A percentile compares a stretch with the other conserved stretches of the same genome.
Evolutionary conservation across 2,888 invertebrate species (phyloP).

Genomic region (Nomada hirtipes): DNA sequence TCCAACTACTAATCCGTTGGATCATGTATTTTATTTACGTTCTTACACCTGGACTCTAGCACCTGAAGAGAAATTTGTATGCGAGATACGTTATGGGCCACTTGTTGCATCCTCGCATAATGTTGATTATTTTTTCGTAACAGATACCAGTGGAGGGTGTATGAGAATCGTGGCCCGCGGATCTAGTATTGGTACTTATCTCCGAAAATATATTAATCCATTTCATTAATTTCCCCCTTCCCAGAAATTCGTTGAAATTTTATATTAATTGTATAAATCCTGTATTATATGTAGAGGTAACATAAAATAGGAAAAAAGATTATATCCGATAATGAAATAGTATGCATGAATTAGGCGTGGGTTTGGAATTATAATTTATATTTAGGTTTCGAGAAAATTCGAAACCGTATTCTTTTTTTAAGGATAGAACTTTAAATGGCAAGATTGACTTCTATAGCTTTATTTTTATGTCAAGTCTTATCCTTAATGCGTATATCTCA

Average conservation of each 20-base stretch:
- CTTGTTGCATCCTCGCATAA: slow-evolving; percentile 74
- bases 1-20: slow-evolving; percentile 78
- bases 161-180: slow-evolving; percentile 77
- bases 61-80: slow-evolving; percentile 69
- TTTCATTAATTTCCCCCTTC: too few relatives aligned
- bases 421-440: too few relatives aligned
- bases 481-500: neutral
- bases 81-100: slow-evolving; percentile 81
- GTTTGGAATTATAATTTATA: too few relatives aligned
- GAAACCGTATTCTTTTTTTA: too few relatives aligned
- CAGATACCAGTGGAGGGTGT: slow-evolving; percentile 67
- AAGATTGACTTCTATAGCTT: neutral
- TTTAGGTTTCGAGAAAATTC: too few relatives aligned
- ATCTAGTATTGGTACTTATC: slow-evolving; percentile 75
- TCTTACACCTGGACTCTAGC: slow-evolving; percentile 75
- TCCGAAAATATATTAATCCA: neutral
- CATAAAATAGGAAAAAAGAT: too few relatives aligned
- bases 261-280: neutral
- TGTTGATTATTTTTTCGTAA: slow-evolving; percentile 80
- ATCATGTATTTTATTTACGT: slow-evolving; percentile 80
- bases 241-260: neutral
- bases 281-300: too few relatives aligned
- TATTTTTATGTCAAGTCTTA: neutral
- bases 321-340: too few relatives aligned
- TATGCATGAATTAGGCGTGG: too few relatives aligned